Conservation (phyloP, 2,113 vertebrate species). For the Xyrauchen texanus region DNA sequence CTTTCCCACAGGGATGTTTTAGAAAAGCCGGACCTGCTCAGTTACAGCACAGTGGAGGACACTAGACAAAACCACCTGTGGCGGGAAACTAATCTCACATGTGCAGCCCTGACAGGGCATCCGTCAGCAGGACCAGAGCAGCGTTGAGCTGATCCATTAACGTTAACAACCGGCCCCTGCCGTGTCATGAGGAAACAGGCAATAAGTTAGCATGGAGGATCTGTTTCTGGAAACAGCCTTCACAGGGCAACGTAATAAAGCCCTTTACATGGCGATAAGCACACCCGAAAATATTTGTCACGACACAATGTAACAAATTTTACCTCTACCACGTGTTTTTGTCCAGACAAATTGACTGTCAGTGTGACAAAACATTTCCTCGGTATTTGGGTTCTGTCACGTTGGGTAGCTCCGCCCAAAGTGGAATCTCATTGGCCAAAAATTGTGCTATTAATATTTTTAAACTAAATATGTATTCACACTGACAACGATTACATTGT, state of each 20-base stretch:
- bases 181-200: slow-evolving; percentile 64
- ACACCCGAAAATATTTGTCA: too few relatives aligned
- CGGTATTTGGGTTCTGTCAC: too few relatives aligned
- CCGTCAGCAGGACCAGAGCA: slow-evolving; percentile 62
- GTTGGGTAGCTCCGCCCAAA: too few relatives aligned
- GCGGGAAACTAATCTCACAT: slow-evolving; percentile 54
- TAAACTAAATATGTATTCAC: too few relatives aligned
- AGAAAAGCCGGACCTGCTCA: slow-evolving; percentile 58
- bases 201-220: slow-evolving; percentile 66
- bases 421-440: too few relatives aligned
- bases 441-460: too few relatives aligned
- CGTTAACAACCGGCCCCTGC: slow-evolving; percentile 67
- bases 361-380: too few relatives aligned
- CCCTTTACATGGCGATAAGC: too few relatives aligned
- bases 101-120: slow-evolving; percentile 61
- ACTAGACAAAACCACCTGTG: slow-evolving; percentile 62
- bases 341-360: too few relatives aligned
- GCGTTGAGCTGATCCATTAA: slow-evolving; percentile 69
- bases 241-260: slow-evolving; percentile 59
- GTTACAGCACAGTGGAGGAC: slow-evolving; percentile 47
- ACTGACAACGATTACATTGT: too few relatives aligned
- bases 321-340: too few relatives aligned
- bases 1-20: slow-evolving; percentile 71
- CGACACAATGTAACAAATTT: too few relatives aligned
- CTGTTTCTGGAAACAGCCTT: slow-evolving; percentile 57